Conservation (phyloP, 1,140 invertebrate species). For the Triops longicaudatus region DNA sequence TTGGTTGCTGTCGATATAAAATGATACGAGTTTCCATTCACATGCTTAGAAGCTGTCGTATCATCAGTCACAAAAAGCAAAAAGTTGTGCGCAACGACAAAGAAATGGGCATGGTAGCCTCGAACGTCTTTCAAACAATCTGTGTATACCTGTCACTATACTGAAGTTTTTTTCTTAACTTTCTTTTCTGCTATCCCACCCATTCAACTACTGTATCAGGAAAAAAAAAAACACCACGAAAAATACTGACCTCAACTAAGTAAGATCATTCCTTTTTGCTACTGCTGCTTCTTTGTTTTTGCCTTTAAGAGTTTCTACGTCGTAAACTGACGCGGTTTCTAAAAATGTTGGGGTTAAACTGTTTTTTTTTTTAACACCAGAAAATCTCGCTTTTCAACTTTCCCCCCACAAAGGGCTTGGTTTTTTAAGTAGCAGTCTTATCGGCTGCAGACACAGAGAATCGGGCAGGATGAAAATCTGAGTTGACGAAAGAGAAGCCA, state of each 20-base stretch:
- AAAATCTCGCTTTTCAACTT: background rate
- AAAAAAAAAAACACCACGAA: background rate
- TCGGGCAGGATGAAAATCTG: conserved; percentile 72
- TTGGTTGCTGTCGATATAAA: conserved; percentile 12
- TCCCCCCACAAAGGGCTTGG: background rate
- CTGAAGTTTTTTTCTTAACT: background rate
- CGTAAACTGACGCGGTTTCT: background rate
- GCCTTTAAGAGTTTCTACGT: background rate
- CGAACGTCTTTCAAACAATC: background rate
- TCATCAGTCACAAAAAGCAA: conserved; percentile 1
- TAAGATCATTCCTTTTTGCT: background rate
- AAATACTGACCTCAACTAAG: conserved; percentile 12
- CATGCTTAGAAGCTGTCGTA: background rate
- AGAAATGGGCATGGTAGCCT: background rate
- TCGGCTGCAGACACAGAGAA: conserved; percentile 35
- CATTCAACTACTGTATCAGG: background rate
- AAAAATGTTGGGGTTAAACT: background rate
- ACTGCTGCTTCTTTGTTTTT: background rate
- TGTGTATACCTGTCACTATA: background rate
- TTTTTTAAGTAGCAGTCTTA: conserved; percentile 13
- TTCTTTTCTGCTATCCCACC: background rate
- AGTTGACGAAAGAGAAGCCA: conserved; percentile 94
- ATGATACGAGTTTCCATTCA: background rate
- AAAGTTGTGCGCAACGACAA: conserved; percentile 14
- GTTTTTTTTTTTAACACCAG: conserved; percentile 6